These are phyloP conservation scores for Pseudomugil tenellus DNA, from an alignment of 2,797 vertebrate genomes.

Conservation along the genomic window DNA sequence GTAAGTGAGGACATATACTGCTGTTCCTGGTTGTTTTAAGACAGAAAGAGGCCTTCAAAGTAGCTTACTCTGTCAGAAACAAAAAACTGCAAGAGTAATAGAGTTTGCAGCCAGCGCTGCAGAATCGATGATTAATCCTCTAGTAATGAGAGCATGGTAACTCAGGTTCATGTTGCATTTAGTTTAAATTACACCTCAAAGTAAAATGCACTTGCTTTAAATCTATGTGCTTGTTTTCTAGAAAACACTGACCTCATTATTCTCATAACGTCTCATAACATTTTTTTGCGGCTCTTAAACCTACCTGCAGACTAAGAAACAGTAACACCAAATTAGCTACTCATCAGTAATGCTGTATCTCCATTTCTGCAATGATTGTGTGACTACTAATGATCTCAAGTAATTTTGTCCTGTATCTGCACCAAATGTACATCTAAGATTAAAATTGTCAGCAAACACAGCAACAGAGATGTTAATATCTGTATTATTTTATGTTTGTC, in stretches of 20 bases:
- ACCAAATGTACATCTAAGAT: background rate
- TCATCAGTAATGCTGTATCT: background rate
- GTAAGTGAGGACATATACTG: background rate
- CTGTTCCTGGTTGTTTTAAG: constrained; percentile 1
- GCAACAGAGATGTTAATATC: background rate
- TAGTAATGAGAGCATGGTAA: constrained; percentile 25
- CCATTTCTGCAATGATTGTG: background rate
- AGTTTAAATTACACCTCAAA: background rate
- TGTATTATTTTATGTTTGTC: too few relatives aligned
- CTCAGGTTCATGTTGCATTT: background rate
- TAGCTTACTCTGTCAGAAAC: constrained; percentile 32
- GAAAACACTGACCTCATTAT: background rate
- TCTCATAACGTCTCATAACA: too few relatives aligned
- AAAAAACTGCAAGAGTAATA: constrained; percentile 25
- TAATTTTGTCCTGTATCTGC: background rate
- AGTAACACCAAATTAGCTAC: background rate
- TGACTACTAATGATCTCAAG: background rate
- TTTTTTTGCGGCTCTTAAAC: too few relatives aligned
- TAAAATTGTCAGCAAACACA: background rate
- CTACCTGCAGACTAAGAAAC: too few relatives aligned
- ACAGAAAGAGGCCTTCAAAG: constrained; percentile 13
- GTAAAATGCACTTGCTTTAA: too few relatives aligned
- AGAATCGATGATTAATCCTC: constrained; percentile 35
- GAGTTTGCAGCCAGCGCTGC: constrained; percentile 35
- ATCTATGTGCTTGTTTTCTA: background rate